These are phyloP conservation scores for Melanophora roralis DNA, from an alignment of 2,888 invertebrate genomes.

Conservation along the genomic window DNA sequence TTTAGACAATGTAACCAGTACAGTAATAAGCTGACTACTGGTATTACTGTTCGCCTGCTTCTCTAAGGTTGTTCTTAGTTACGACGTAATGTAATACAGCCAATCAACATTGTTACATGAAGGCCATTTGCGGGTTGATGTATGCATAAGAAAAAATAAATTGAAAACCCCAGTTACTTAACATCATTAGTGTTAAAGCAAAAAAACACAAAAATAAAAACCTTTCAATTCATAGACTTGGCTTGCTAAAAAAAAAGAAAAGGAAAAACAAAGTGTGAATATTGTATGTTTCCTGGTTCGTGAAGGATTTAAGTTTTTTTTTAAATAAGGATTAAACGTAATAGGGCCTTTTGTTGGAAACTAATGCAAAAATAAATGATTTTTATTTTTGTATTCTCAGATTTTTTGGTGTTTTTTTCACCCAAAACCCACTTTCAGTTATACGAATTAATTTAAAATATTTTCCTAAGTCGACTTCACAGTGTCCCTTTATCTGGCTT, in stretches of 20 bases:
- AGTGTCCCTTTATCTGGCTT: too few relatives aligned
- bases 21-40: slow-evolving; percentile 41
- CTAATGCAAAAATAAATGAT: too few relatives aligned
- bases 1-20: slow-evolving; percentile 49
- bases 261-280: not conserved
- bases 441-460: too few relatives aligned
- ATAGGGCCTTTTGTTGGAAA: not conserved
- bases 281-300: not conserved
- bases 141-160: slow-evolving; percentile 18
- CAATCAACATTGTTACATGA: slow-evolving; percentile 60
- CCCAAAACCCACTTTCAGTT: too few relatives aligned
- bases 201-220: slow-evolving; percentile 22
- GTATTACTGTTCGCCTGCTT: slow-evolving; percentile 70
- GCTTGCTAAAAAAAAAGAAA: not conserved
- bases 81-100: slow-evolving; percentile 76
- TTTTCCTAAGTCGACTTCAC: too few relatives aligned
- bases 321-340: not conserved
- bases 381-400: too few relatives aligned
- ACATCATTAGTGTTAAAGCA: slow-evolving; percentile 23
- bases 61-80: slow-evolving; percentile 77
- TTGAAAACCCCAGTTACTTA: slow-evolving; percentile 38
- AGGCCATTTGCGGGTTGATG: slow-evolving; percentile 55
- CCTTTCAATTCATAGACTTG: slow-evolving; percentile 17
- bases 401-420: too few relatives aligned
- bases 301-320: not conserved